These are phyloP conservation scores for Sesia apiformis DNA, from an alignment of 2,888 invertebrate genomes.

Conservation along the genomic window DNA sequence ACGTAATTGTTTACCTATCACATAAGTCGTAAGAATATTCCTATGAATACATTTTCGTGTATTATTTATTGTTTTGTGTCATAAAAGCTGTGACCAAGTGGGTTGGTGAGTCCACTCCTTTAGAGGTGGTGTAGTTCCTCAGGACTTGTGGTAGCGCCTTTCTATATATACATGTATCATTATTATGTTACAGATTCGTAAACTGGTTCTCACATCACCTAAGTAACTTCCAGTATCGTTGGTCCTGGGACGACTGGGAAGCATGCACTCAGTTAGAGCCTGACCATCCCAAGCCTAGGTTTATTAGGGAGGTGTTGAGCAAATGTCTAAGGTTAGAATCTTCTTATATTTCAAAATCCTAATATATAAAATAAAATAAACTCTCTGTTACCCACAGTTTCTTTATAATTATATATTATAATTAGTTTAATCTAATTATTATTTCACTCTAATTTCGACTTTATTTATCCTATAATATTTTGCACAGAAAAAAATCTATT, in stretches of 20 bases:
- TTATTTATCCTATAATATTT: neutral
- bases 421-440: neutral
- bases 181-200: constrained; percentile 80
- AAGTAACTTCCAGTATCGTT: constrained; percentile 99
- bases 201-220: constrained; percentile 99
- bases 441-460: neutral
- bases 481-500: no score
- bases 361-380: neutral
- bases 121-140: no score
- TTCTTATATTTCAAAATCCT: neutral
- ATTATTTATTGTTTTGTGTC: no score
- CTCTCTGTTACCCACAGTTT: no score
- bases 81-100: no score
- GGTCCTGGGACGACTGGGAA: constrained; percentile 99
- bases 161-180: neutral
- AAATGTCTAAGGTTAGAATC: constrained; percentile 88
- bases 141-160: no score
- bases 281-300: constrained; percentile 95
- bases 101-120: no score
- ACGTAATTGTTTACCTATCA: no score
- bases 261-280: constrained; percentile 86
- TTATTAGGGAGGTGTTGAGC: constrained; percentile 92
- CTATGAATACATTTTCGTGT: no score
- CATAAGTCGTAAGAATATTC: no score
- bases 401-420: constrained; percentile 3